These are phyloP conservation scores for Noctuana brunneofusca DNA, from an alignment of 2,888 invertebrate genomes.

Conservation along the genomic window DNA sequence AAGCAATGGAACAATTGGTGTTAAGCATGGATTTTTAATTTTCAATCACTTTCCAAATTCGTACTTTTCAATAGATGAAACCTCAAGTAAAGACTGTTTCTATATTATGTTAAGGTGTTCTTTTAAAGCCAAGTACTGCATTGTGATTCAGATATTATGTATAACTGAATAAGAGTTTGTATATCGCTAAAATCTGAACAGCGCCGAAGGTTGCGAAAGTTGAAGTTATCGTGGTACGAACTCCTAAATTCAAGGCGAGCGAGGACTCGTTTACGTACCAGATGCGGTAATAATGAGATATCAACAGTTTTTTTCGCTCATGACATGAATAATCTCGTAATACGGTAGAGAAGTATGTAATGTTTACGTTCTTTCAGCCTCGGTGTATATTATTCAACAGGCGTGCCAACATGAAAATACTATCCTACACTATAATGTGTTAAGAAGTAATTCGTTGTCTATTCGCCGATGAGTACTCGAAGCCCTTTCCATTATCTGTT, in stretches of 20 bases:
- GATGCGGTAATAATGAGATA: conserved; percentile 28
- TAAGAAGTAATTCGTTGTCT: conserved; percentile 15
- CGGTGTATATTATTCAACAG: not conserved
- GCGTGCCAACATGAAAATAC: conserved; percentile 3
- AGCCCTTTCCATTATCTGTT: conserved; percentile 27
- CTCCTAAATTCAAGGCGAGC: conserved; percentile 31
- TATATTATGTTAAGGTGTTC: not conserved
- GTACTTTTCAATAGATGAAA: not conserved
- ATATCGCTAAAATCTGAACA: conserved; percentile 2
- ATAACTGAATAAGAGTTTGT: conserved; percentile 1
- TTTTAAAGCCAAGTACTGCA: not conserved
- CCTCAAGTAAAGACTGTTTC: not conserved
- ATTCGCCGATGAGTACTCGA: conserved; percentile 15
- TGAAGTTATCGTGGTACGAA: conserved; percentile 23
- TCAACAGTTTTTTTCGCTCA: conserved; percentile 7
- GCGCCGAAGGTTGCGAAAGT: conserved; percentile 27
- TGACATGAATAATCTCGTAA: conserved; percentile 4
- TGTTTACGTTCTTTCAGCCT: not conserved
- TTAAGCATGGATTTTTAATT: not conserved
- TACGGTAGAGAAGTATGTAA: not conserved
- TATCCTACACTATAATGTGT: conserved; percentile 12
- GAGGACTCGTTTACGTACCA: conserved; percentile 29
- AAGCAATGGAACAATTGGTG: not conserved
- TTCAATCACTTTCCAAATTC: not conserved
- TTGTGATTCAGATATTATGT: not conserved